These are phyloP conservation scores for Drosophila lacertosa DNA, from an alignment of 1,140 invertebrate species.

Conservation along the genomic window DNA sequence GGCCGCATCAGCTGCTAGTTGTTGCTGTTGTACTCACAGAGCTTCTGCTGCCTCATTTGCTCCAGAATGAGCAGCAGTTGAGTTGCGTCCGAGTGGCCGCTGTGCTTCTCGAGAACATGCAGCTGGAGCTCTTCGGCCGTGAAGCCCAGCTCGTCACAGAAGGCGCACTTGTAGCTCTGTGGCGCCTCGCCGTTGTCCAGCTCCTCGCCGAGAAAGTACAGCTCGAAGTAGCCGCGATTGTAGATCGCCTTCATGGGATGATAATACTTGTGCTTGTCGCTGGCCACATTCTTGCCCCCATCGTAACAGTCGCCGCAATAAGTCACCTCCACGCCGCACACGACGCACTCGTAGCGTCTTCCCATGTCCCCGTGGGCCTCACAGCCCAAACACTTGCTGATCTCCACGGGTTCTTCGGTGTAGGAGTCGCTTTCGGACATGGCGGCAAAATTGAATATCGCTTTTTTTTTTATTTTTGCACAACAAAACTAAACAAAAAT, in stretches of 20 bases:
- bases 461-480: not conserved
- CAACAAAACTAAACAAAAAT: not conserved
- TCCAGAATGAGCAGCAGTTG: conserved; percentile 42
- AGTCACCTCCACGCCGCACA: conserved; percentile 37
- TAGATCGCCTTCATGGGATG: conserved; percentile 60
- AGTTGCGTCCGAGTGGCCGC: conserved; percentile 26
- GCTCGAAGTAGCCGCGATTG: conserved; percentile 31
- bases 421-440: conserved; percentile 5
- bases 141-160: conserved; percentile 51
- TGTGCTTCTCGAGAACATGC: conserved; percentile 45
- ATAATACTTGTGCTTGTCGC: conserved; percentile 49
- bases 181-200: conserved; percentile 46
- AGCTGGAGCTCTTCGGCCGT: conserved; percentile 39
- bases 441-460: not conserved
- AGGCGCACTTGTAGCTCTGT: conserved; percentile 53
- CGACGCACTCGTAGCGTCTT: conserved; percentile 44
- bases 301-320: conserved; percentile 51
- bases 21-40: conserved; percentile 47
- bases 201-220: conserved; percentile 47
- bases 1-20: not conserved
- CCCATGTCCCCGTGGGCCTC: conserved; percentile 11
- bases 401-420: not conserved
- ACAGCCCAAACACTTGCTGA: conserved; percentile 35
- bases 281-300: conserved; percentile 20
- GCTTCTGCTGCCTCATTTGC: conserved; percentile 28